These are phyloP conservation scores for Pycnonotus jocosus DNA, from an alignment of 2,113 vertebrate genomes.

Conservation along the genomic window DNA sequence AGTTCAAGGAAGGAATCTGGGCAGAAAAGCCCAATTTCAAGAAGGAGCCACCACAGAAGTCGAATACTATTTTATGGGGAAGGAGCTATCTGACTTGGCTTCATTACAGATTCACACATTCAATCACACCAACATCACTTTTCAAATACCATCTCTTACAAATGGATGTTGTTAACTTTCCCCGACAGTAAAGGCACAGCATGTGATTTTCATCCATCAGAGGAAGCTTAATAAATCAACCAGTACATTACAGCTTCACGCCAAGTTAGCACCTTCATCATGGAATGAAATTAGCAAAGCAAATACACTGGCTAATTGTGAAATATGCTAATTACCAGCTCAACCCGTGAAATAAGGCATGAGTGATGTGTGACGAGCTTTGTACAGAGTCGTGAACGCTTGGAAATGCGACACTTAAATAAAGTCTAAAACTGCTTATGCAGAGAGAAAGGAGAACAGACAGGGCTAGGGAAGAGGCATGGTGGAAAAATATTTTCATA, in stretches of 20 bases:
- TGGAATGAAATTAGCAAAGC: slow-evolving; percentile 79
- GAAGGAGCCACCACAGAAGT: slow-evolving; percentile 50
- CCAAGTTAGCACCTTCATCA: slow-evolving; percentile 78
- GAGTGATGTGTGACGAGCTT: slow-evolving; percentile 73
- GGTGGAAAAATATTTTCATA: slow-evolving; percentile 51
- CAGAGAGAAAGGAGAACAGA: slow-evolving; percentile 69
- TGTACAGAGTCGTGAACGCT: slow-evolving; percentile 67
- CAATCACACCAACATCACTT: slow-evolving; percentile 75
- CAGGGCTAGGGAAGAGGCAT: slow-evolving; percentile 55
- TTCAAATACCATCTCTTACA: slow-evolving; percentile 75
- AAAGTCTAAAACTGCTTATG: slow-evolving; percentile 73
- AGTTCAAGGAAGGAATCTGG: not conserved
- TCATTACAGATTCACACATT: slow-evolving; percentile 76
- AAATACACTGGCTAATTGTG: slow-evolving; percentile 76
- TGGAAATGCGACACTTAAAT: slow-evolving; percentile 77
- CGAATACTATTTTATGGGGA: slow-evolving; percentile 65
- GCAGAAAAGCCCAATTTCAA: slow-evolving; percentile 32
- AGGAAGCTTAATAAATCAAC: slow-evolving; percentile 76
- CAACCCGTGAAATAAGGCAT: slow-evolving; percentile 75
- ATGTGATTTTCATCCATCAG: slow-evolving; percentile 73
- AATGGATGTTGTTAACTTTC: slow-evolving; percentile 75
- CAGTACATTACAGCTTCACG: slow-evolving; percentile 75
- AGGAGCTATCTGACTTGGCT: slow-evolving; percentile 70
- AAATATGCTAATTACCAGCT: slow-evolving; percentile 78
- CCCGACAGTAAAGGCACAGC: slow-evolving; percentile 68